Evolutionary conservation across 2,113 vertebrate genomes (phyloP).

Genomic region (Oryzias curvinotus): DNA sequence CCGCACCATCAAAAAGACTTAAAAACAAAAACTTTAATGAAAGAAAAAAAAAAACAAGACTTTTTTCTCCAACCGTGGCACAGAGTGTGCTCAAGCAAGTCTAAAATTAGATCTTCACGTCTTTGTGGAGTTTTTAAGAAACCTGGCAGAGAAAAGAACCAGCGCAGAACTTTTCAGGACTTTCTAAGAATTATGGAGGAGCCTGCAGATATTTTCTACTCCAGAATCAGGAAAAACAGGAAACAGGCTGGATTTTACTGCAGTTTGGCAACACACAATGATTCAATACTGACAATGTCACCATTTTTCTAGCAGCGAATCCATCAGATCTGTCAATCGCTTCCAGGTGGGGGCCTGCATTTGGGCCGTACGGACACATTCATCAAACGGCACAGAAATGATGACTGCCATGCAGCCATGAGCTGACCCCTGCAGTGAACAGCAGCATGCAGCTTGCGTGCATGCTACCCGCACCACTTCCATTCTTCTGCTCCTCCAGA

Average conservation of each 20-base stretch:
- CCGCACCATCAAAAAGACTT: slow-evolving; percentile 33
- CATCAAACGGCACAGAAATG: slow-evolving; percentile 28
- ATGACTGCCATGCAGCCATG: slow-evolving; percentile 37
- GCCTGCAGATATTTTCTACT: slow-evolving; percentile 1
- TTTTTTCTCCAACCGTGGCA: slow-evolving; percentile 19
- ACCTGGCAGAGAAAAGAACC: slow-evolving; percentile 8
- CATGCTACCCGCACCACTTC: slow-evolving; percentile 25
- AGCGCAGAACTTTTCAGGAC: not conserved
- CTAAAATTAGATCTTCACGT: slow-evolving; percentile 21
- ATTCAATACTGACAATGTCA: slow-evolving; percentile 25
- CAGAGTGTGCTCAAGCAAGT: slow-evolving; percentile 21
- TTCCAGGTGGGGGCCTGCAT: slow-evolving; percentile 3
- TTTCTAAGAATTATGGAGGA: not conserved
- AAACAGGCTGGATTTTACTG: not conserved
- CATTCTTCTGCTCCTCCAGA: slow-evolving; percentile 16
- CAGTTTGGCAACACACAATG: slow-evolving; percentile 8
- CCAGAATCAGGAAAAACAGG: not conserved
- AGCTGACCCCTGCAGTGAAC: slow-evolving; percentile 37
- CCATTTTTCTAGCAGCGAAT: slow-evolving; percentile 12
- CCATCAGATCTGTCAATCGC: slow-evolving; percentile 8
- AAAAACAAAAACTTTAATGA: slow-evolving; percentile 13
- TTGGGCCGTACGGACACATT: slow-evolving; percentile 22
- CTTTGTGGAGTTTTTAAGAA: slow-evolving; percentile 16
- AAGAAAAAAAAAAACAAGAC: no score
- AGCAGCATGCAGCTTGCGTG: slow-evolving; percentile 5